Evolutionary conservation across 2,888 invertebrate genomes (phyloP).

Genomic region (Drosophila merina): DNA sequence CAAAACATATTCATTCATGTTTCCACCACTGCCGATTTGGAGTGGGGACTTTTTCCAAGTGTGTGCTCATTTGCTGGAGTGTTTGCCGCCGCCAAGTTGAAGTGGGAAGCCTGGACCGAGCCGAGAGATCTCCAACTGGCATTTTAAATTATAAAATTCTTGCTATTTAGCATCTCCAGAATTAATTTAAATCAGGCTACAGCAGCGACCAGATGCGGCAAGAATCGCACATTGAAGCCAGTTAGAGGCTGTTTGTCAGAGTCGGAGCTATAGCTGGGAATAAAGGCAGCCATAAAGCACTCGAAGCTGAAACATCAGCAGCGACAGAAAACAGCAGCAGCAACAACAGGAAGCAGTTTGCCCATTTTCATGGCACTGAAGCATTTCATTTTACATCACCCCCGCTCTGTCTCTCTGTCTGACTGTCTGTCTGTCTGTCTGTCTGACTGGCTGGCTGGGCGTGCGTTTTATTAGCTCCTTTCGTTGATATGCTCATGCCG

Average conservation of each 20-base stretch:
- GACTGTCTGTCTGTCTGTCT: slow-evolving; percentile 6
- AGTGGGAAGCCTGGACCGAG: slow-evolving; percentile 39
- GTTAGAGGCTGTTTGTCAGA: slow-evolving; percentile 45
- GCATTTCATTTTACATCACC: slow-evolving; percentile 67
- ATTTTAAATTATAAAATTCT: slow-evolving; percentile 71
- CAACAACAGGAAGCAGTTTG: slow-evolving; percentile 75
- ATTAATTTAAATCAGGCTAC: slow-evolving; percentile 65
- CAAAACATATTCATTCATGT: not conserved
- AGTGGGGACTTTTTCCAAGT: not conserved
- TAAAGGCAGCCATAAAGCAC: slow-evolving; percentile 37
- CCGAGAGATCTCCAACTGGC: slow-evolving; percentile 34
- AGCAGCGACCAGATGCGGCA: not conserved
- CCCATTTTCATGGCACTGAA: slow-evolving; percentile 74
- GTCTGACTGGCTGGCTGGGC: slow-evolving; percentile 42
- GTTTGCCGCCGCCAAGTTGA: slow-evolving; percentile 57
- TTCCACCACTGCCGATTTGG: not conserved
- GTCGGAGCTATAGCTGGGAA: not conserved
- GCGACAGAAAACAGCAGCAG: slow-evolving; percentile 22
- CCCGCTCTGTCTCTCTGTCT: slow-evolving; percentile 1
- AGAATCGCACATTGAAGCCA: slow-evolving; percentile 30
- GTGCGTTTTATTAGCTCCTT: slow-evolving; percentile 78
- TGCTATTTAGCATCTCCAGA: slow-evolving; percentile 69
- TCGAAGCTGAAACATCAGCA: slow-evolving; percentile 20
- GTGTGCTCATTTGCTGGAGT: slow-evolving; percentile 71
- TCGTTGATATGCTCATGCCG: slow-evolving; percentile 76